phyloP scores from a whole-genome alignment of 2,888 invertebrate species.

The Lamellibrachia columna region DNA sequence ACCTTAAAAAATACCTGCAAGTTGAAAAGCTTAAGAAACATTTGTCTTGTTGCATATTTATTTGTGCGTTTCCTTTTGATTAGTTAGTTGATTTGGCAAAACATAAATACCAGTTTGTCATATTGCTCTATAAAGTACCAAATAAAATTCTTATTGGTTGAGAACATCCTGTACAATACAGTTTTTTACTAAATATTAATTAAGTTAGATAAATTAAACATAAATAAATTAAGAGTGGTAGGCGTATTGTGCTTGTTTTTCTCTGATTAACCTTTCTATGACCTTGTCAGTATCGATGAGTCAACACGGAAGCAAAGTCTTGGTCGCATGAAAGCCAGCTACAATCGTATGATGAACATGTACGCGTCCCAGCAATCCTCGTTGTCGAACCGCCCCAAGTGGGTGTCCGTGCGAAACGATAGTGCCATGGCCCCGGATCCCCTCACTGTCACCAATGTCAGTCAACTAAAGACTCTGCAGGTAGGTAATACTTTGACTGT shows the following conservation, averaged over 20 bases:
- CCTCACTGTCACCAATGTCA: slow-evolving; percentile 64
- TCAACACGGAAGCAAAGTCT: not conserved
- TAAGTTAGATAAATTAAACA: no score
- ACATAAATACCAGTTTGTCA: not conserved
- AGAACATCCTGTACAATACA: not conserved
- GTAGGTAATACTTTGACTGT: slow-evolving; percentile 39
- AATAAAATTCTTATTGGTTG: not conserved
- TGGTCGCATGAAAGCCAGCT: not conserved
- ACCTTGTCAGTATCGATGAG: not conserved
- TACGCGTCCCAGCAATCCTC: slow-evolving; percentile 26
- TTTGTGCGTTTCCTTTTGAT: no score
- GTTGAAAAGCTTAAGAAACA: no score
- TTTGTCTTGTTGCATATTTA: no score
- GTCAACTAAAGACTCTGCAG: slow-evolving; percentile 61
- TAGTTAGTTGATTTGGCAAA: not conserved
- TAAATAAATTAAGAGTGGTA: not conserved
- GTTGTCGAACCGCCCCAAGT: slow-evolving; percentile 35
- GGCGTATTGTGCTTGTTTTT: not conserved
- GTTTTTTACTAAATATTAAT: not conserved
- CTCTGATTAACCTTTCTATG: not conserved
- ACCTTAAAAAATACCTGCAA: not conserved
- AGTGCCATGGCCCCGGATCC: slow-evolving; percentile 59
- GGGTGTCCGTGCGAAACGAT: slow-evolving; percentile 36
- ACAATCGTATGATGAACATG: slow-evolving; percentile 28
- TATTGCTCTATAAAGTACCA: not conserved